Base-by-base conservation (phyloP, 2,113 vertebrate species). In the Labeo catla region DNA sequence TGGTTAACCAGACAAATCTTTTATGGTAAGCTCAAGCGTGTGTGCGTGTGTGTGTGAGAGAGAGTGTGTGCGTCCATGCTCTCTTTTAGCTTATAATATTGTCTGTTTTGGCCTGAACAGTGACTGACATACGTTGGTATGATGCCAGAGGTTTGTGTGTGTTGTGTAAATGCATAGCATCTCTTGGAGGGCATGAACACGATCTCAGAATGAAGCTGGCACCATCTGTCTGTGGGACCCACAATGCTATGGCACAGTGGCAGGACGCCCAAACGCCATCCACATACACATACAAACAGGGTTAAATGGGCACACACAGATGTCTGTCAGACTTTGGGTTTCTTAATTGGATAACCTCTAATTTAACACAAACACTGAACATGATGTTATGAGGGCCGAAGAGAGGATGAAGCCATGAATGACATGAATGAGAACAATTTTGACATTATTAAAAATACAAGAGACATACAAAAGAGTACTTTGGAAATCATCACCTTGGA, bases 201-300 rank as follows among this genome's bases (percentile, higher is more conserved):
- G 78, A 85, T 85, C 87, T 90, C 68, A 86, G 86, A 86, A 83
- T 43, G 52, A 86, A 89, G 88, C 87, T 90, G 83, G 76, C 84
- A 89, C 91, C 91, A 92, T 92, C 91, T 92, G 91, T 87, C 87
- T 85, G 36, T 81, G 87, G 89, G 87, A 65, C 81, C 49, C 28
- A 34, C 23, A 6, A 65, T 72, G 78, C 74, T 43, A 84, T 61
- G 47, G 84, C 79, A 84, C 79, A 63, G 89, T 84, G 61, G 87
- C 77, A 77, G 82, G 86, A 88, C 19, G 45, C 86, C 78, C 83
- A 87, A 85, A 85, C 84, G 61, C 87, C 87, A 59, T 84, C 21
- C 21, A 10, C 15, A 61, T 36, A 61, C 86, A 79, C 45, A 66
- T 21, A 63, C 76, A 84, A 50, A 76, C 76, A 61, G 86, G 76